Conservation (phyloP, 1,140 invertebrate species). For the Callitettix versicolor region DNA sequence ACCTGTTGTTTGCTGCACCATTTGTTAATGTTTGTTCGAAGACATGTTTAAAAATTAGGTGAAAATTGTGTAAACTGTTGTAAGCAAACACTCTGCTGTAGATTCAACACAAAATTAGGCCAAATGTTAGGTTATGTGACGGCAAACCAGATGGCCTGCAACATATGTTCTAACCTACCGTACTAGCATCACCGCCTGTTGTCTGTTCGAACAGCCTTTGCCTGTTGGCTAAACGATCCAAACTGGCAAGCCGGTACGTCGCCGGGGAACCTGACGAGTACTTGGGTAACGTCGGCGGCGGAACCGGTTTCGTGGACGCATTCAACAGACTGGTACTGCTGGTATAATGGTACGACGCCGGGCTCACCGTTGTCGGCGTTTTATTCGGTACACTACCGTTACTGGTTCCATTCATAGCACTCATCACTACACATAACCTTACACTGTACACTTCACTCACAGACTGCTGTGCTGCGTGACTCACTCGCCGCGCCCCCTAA, state of each 20-base stretch:
- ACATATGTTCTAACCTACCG: background rate
- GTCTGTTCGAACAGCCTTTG: slow-evolving; percentile 52
- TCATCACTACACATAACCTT: background rate
- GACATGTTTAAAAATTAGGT: too few relatives aligned
- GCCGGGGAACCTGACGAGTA: slow-evolving; percentile 40
- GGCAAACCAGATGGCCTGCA: slow-evolving; percentile 7
- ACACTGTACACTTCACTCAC: background rate
- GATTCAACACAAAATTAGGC: too few relatives aligned
- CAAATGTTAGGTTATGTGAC: too few relatives aligned
- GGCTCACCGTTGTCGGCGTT: slow-evolving; percentile 14
- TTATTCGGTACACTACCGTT: slow-evolving; percentile 8
- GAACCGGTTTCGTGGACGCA: slow-evolving; percentile 23
- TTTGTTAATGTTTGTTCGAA: too few relatives aligned
- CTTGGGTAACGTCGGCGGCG: slow-evolving; percentile 51
- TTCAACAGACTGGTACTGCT: slow-evolving; percentile 32
- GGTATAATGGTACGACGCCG: slow-evolving; percentile 36
- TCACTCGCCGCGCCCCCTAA: background rate
- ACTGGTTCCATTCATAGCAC: slow-evolving; percentile 4
- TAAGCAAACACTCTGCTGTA: too few relatives aligned
- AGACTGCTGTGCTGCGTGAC: background rate
- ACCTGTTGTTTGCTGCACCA: too few relatives aligned
- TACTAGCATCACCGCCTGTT: slow-evolving; percentile 27
- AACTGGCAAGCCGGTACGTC: slow-evolving; percentile 35
- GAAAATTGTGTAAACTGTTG: too few relatives aligned
- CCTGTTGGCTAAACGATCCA: slow-evolving; percentile 53